Percentiles rank a stretch among this genome's conserved stretches.
Conservation (phyloP, 2,113 vertebrate genomes). For the Etia nguti region DNA sequence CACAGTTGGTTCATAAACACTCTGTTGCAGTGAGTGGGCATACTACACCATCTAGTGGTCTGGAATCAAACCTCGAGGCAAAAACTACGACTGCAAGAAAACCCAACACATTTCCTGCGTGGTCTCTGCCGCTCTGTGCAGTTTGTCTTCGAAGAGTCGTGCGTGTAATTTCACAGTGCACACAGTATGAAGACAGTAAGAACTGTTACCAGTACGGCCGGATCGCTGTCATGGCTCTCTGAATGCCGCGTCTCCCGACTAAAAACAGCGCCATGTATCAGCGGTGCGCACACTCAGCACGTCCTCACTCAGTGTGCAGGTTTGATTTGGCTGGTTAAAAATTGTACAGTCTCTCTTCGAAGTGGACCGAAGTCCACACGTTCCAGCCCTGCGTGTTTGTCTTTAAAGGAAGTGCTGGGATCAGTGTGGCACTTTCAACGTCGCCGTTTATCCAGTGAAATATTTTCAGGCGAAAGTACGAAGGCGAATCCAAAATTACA, state of each 20-base stretch:
- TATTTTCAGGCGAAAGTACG: slow-evolving; percentile 31
- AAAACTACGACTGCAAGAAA: too few species aligned
- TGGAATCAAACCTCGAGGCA: neutral
- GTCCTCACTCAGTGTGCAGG: neutral
- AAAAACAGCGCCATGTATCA: slow-evolving; percentile 6
- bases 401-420: neutral
- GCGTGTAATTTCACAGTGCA: neutral
- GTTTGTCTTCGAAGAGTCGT: neutral
- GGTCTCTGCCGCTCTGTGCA: neutral
- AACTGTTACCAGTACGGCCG: slow-evolving; percentile 33
- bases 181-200: neutral
- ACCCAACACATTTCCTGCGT: neutral
- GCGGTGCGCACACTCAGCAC: neutral
- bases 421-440: neutral
- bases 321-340: neutral
- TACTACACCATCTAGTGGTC: slow-evolving; percentile 32
- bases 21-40: neutral
- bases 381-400: neutral
- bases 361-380: neutral
- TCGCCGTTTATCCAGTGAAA: neutral
- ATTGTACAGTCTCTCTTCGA: neutral
- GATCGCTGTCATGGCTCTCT: neutral
- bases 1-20: neutral
- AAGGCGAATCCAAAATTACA: neutral
- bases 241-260: neutral